A percentile compares a stretch with the other conserved stretches of the same genome.
Conservation (phyloP, 2,888 invertebrate genomes). For the Agrochola macilenta region DNA sequence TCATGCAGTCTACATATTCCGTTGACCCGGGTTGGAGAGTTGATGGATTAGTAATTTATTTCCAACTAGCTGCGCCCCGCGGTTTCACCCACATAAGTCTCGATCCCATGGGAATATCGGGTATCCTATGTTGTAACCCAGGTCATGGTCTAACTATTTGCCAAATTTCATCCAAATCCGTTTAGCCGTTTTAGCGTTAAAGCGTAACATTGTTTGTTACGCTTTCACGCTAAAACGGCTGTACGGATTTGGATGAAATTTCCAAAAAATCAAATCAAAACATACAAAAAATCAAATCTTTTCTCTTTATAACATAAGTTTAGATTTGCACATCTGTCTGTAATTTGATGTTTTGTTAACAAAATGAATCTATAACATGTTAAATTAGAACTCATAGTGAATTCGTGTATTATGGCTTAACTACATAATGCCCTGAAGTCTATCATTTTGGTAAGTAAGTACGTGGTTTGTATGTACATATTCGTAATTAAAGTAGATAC, state of each 20-base stretch:
- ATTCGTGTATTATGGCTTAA: neutral
- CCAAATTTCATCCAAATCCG: too few relatives aligned
- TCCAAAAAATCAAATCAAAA: too few relatives aligned
- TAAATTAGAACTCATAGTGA: slow-evolving; percentile 8
- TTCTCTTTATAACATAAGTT: too few relatives aligned
- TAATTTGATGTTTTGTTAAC: slow-evolving; percentile 47
- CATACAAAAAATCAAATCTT: too few relatives aligned
- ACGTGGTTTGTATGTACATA: neutral
- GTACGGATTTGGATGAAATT: too few relatives aligned
- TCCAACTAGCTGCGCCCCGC: neutral
- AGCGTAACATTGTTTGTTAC: too few relatives aligned
- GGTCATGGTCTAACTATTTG: too few relatives aligned
- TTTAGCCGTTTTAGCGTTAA: too few relatives aligned
- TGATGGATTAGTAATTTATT: slow-evolving; percentile 41
- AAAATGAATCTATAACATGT: slow-evolving; percentile 30
- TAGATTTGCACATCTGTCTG: slow-evolving; percentile 31
- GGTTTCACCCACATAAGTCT: too few relatives aligned
- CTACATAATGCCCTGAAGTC: neutral
- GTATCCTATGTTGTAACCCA: too few relatives aligned
- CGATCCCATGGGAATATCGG: too few relatives aligned
- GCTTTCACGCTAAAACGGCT: too few relatives aligned
- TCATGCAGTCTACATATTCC: slow-evolving; percentile 27
- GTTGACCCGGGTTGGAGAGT: slow-evolving; percentile 12
- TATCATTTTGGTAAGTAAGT: neutral
- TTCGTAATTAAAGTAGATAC: neutral